A percentile compares a stretch with the other conserved stretches of the same genome.
These are phyloP conservation scores for Philereme vetulata DNA, from an alignment of 2,888 invertebrate species.

Conservation along the genomic window DNA sequence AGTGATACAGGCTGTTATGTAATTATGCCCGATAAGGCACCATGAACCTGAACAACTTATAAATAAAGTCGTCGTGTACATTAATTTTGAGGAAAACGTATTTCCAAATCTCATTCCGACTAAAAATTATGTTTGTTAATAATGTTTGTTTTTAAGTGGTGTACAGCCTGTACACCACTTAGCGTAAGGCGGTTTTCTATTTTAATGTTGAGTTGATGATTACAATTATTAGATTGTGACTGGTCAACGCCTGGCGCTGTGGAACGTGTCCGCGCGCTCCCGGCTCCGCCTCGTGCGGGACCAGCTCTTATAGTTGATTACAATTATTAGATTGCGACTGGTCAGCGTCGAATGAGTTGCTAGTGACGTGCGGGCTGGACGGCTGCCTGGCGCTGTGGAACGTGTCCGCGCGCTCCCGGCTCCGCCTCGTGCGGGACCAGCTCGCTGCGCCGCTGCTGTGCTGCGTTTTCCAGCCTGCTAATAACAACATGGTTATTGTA, in stretches of 20 bases:
- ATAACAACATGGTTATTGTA: constrained; percentile 94
- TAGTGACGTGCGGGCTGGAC: constrained; percentile 91
- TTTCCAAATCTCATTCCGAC: too few relatives aligned
- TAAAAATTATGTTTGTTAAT: too few relatives aligned
- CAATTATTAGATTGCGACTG: constrained; percentile 87
- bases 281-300: constrained; percentile 87
- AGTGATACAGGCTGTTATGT: too few relatives aligned
- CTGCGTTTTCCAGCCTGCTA: constrained; percentile 92
- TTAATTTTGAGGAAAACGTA: too few relatives aligned
- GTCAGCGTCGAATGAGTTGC: constrained; percentile 93
- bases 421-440: constrained; percentile 86
- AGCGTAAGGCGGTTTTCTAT: too few relatives aligned
- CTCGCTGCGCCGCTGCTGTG: constrained; percentile 85
- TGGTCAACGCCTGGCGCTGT: constrained; percentile 92
- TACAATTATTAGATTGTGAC: constrained; percentile 84
- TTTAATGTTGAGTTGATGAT: too few relatives aligned
- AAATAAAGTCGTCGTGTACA: too few relatives aligned
- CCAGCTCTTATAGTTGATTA: constrained; percentile 61
- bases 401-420: constrained; percentile 84
- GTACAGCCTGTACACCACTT: too few relatives aligned
- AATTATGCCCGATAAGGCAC: too few relatives aligned
- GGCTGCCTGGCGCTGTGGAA: constrained; percentile 90
- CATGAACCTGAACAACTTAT: too few relatives aligned
- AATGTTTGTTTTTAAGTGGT: too few relatives aligned
- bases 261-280: constrained; percentile 86